Evolutionary conservation across 2,888 invertebrate species (phyloP).

Genomic region (Dioctria rufipes): DNA sequence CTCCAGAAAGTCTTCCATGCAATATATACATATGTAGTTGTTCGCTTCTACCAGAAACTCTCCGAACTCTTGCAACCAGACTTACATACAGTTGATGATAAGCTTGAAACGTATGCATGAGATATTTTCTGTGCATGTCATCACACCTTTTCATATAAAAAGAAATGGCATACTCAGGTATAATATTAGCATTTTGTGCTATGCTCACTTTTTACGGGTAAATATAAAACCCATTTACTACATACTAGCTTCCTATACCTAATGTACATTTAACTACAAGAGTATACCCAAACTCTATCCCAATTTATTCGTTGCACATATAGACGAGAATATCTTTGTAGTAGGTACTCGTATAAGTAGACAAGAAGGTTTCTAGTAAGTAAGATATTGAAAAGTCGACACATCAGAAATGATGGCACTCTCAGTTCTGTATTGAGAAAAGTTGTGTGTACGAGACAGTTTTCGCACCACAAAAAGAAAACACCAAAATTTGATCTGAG

Average conservation of each 20-base stretch:
- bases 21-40: background rate
- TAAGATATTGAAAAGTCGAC: slow-evolving; percentile 16
- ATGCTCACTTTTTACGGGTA: slow-evolving; percentile 13
- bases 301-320: background rate
- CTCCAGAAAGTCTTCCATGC: slow-evolving; percentile 10
- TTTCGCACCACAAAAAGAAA: background rate
- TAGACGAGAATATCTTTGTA: background rate
- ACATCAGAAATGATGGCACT: background rate
- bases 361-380: background rate
- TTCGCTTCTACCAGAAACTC: background rate
- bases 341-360: background rate
- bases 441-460: slow-evolving; percentile 31
- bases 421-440: slow-evolving; percentile 2
- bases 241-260: background rate
- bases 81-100: background rate
- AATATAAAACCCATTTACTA: slow-evolving; percentile 13
- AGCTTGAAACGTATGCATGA: slow-evolving; percentile 15
- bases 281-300: background rate
- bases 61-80: background rate
- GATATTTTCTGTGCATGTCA: slow-evolving; percentile 43
- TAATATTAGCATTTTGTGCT: slow-evolving; percentile 37
- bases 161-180: slow-evolving; percentile 24
- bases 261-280: no score
- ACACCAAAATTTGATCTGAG: background rate
- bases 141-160: slow-evolving; percentile 17